Conservation (phyloP, 2,797 vertebrate species). For the Margarornis squamiger region DNA sequence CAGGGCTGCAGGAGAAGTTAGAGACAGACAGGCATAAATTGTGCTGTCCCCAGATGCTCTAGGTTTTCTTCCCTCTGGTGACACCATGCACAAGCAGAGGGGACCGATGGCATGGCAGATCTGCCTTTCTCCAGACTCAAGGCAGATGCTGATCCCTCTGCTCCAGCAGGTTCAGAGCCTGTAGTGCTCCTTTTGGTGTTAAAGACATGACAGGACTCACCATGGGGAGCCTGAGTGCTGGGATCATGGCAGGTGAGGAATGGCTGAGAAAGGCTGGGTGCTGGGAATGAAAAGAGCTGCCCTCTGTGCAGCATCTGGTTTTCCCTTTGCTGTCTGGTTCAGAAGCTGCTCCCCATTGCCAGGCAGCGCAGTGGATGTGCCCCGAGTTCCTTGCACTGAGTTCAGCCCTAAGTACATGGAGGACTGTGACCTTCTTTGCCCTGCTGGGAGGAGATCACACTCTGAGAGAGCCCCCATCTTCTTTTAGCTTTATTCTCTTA, state of each 20-base stretch:
- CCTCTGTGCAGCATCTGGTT: background rate
- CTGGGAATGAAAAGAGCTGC: background rate
- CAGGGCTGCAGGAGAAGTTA: background rate
- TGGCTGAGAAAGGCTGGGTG: background rate
- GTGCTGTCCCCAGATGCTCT: background rate
- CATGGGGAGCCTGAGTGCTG: background rate
- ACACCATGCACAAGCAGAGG: background rate
- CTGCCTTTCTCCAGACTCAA: background rate
- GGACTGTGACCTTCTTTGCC: background rate
- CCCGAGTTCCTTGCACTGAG: background rate
- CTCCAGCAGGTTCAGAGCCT: background rate
- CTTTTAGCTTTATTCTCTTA: background rate
- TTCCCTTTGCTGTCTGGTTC: rapidly evolving
- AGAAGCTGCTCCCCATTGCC: background rate
- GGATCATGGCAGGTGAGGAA: background rate
- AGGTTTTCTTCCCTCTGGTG: rapidly evolving
- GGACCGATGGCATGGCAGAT: background rate
- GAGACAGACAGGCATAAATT: background rate
- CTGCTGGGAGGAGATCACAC: background rate
- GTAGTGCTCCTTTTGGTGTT: background rate
- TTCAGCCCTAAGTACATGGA: background rate
- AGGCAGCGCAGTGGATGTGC: rapidly evolving
- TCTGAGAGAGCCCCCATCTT: rapidly evolving
- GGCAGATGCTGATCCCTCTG: background rate
- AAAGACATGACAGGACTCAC: background rate